These are phyloP conservation scores for Cyprinodon diabolis DNA, from an alignment of 2,797 vertebrate genomes.

Conservation along the genomic window DNA sequence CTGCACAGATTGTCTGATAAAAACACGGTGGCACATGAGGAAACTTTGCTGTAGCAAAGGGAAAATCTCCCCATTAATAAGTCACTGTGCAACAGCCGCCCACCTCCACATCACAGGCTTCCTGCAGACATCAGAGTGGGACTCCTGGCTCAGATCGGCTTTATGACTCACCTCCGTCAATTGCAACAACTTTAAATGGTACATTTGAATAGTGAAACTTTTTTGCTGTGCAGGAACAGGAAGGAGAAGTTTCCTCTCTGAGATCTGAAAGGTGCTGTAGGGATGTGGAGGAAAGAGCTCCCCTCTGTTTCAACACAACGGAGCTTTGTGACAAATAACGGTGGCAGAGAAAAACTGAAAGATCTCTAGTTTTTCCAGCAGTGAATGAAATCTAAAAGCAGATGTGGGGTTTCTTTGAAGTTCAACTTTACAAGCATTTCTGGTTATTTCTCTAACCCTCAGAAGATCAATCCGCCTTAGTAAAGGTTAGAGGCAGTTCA, in stretches of 20 bases:
- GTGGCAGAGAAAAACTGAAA: background rate
- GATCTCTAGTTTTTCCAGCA: too few relatives aligned
- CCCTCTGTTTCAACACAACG: background rate
- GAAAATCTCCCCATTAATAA: slow-evolving; percentile 64
- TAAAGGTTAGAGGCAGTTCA: too few relatives aligned
- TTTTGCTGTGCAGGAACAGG: slow-evolving; percentile 19
- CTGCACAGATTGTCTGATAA: too few relatives aligned
- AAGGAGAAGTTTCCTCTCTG: slow-evolving; percentile 12
- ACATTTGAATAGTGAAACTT: slow-evolving; percentile 62
- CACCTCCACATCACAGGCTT: slow-evolving; percentile 67
- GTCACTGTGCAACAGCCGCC: slow-evolving; percentile 69
- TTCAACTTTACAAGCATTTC: too few relatives aligned
- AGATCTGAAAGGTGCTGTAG: slow-evolving; percentile 15
- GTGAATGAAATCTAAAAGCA: too few relatives aligned
- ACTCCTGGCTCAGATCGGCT: slow-evolving; percentile 58
- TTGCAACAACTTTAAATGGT: slow-evolving; percentile 64
- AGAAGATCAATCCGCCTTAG: too few relatives aligned
- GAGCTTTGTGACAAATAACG: background rate
- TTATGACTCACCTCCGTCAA: slow-evolving; percentile 73
- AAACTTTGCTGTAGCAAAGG: slow-evolving; percentile 23
- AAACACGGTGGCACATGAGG: too few relatives aligned
- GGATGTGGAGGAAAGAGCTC: background rate
- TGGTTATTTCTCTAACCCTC: too few relatives aligned
- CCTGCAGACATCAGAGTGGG: slow-evolving; percentile 65
- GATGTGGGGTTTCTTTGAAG: too few relatives aligned